phyloP scores from a whole-genome alignment of 2,888 invertebrate genomes.

The Gasteruption jaculator region DNA sequence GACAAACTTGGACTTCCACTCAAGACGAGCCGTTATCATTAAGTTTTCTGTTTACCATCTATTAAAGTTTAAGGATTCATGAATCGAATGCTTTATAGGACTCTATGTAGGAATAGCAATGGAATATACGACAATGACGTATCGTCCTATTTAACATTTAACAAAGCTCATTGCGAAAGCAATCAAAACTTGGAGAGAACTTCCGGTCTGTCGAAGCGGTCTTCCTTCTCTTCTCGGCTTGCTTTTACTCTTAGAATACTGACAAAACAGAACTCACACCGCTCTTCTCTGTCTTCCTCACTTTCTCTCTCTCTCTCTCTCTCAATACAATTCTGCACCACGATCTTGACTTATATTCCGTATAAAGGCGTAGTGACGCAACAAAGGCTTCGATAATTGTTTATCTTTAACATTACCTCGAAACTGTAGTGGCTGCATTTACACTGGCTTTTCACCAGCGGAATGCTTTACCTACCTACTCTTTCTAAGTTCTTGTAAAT shows the following conservation, averaged over 20 bases:
- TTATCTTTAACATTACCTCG: too few relatives aligned
- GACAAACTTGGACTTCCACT: too few relatives aligned
- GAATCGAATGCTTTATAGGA: not conserved
- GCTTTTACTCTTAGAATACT: constrained; percentile 38
- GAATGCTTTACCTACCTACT: too few relatives aligned
- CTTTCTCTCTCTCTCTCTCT: not conserved
- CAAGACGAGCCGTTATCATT: too few relatives aligned
- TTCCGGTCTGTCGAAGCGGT: constrained; percentile 37
- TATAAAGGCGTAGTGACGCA: too few relatives aligned
- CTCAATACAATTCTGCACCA: not conserved
- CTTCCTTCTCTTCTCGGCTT: too few relatives aligned
- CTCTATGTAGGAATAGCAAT: constrained; percentile 8
- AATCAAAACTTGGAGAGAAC: constrained; percentile 47
- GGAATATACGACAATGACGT: constrained; percentile 37
- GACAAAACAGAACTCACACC: not conserved
- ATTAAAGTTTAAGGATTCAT: too few relatives aligned
- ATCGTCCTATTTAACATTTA: constrained; percentile 48
- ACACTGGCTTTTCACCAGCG: too few relatives aligned
- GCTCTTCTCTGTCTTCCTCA: not conserved
- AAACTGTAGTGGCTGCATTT: too few relatives aligned
- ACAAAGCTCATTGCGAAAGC: constrained; percentile 49
- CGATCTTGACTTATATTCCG: not conserved
- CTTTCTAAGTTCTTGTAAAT: too few relatives aligned
- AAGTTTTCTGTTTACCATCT: too few relatives aligned
- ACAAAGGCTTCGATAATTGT: too few relatives aligned